Conservation (phyloP, 2,797 vertebrate species). For the Scomberomorus guttatus region DNA sequence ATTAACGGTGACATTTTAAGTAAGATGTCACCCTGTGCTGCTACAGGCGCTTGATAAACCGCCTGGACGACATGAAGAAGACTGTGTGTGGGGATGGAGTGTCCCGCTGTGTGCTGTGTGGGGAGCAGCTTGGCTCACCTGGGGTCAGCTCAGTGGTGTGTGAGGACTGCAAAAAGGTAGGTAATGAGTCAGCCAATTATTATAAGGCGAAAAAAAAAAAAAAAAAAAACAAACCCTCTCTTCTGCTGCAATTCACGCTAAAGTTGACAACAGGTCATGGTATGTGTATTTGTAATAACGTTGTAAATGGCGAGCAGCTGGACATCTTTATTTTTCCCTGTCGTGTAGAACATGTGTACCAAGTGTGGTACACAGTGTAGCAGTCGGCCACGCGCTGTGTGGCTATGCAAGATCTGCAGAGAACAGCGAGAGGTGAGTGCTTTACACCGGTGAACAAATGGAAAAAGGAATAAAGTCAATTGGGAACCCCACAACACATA, state of each 20-base stretch:
- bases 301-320: conserved; percentile 23
- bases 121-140: conserved; percentile 91
- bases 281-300: conserved; percentile 6
- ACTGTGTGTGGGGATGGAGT: conserved; percentile 94
- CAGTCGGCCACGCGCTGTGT: conserved; percentile 90
- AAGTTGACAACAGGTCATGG: conserved; percentile 10
- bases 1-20: conserved; percentile 45
- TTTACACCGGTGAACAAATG: not conserved
- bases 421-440: conserved; percentile 96
- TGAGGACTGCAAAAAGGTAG: conserved; percentile 99
- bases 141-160: conserved; percentile 93
- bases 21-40: conserved; percentile 43
- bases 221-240: not conserved
- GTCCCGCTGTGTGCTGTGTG: conserved; percentile 95
- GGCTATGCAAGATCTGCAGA: conserved; percentile 98
- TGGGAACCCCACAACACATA: not conserved
- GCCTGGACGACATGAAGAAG: conserved; percentile 95
- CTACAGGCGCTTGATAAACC: conserved; percentile 93
- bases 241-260: conserved; percentile 4
- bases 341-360: conserved; percentile 92
- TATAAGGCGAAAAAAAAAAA: not conserved
- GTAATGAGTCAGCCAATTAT: conserved; percentile 31
- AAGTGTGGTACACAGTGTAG: conserved; percentile 94
- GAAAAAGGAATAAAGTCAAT: not conserved
- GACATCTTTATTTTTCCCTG: conserved; percentile 49